phyloP scores from a whole-genome alignment of 2,113 vertebrate genomes.

The Vulpes lagopus region DNA sequence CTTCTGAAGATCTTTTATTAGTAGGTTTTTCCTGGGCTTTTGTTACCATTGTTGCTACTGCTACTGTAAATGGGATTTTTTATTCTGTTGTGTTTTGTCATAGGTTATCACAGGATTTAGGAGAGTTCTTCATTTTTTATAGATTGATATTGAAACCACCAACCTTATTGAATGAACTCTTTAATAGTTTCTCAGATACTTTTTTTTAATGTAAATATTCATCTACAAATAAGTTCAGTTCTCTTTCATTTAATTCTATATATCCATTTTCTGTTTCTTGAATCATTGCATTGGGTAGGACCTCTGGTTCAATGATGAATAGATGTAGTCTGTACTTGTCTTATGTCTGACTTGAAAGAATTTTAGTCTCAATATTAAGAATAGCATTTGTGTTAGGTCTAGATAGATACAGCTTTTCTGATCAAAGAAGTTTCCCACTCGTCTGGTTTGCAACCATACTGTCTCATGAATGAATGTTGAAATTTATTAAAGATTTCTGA shows the following conservation, averaged over 20 bases:
- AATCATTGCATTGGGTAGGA: not conserved
- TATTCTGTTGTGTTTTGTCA: not conserved
- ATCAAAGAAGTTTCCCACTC: not conserved
- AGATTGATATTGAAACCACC: not conserved
- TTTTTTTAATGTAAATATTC: not conserved
- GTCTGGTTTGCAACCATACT: not conserved
- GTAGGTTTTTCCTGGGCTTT: not conserved
- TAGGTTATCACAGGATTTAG: not conserved
- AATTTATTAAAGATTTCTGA: not conserved
- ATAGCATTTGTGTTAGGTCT: not conserved
- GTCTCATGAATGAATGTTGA: not conserved
- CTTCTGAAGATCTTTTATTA: not conserved
- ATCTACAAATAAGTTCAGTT: not conserved
- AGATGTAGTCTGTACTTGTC: not conserved
- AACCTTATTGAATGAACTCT: not conserved
- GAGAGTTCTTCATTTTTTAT: not conserved
- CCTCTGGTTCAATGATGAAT: not conserved
- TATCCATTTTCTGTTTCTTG: not conserved
- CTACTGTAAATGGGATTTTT: not conserved
- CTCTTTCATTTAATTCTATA: constrained; percentile 25
- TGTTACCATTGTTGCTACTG: not conserved
- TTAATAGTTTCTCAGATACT: not conserved
- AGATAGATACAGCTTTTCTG: not conserved
- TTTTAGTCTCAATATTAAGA: not conserved
- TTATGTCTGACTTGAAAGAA: constrained; percentile 3